Base-by-base conservation (phyloP, 2,797 vertebrate species). In the Leptodactylus fallax region DNA sequence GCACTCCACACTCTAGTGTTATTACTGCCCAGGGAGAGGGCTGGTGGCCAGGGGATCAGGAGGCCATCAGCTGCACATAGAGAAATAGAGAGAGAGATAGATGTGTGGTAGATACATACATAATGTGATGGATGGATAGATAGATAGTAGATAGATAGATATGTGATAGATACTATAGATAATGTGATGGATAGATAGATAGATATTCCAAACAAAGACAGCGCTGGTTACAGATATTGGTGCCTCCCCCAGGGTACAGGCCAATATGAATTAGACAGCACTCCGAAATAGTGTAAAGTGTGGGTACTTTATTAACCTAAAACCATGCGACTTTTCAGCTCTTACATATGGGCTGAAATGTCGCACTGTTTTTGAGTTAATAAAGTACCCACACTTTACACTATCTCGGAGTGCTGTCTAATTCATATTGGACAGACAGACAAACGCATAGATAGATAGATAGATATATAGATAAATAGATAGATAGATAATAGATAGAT, bases 1-100 rank as follows among this genome's bases (percentile, higher is more conserved):
- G 11, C 88, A 81, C 88, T 56, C 19, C 19, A 81, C 16, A 69
- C 21, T 79, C 85, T 76, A 63, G 90, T 89, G 9, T 72, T 63
- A 79, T 84, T 23, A 79, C 81, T 69, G 23, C 36, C 7, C n/a
- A 27, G 27, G 61, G 21, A n/a, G n/a, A n/a, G n/a, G n/a, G n/a
- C n/a, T 72, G 36, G 45, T 27, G 8, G 13, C 16, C 55, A 60
- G 56, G 3, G 14, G 13, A 47, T 47, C 17, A 49, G 45, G 0
- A 74, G 45, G 3, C 71, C 45, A 74, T 49, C 71, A 74, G 14
- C 19, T 65, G 61, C 1, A 45, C 0, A 27, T 36, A 27, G 63
- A 67, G 14, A 27, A 23, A 67, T 14, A 19, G 25, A 36, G 16
- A 23, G 13, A 69, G 8, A 16, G 67, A 69, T 69, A 69, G 23